A percentile compares a stretch with the other conserved stretches of the same genome.
phyloP scores from a whole-genome alignment of 2,797 vertebrate genomes.

The Chromis chromis region DNA sequence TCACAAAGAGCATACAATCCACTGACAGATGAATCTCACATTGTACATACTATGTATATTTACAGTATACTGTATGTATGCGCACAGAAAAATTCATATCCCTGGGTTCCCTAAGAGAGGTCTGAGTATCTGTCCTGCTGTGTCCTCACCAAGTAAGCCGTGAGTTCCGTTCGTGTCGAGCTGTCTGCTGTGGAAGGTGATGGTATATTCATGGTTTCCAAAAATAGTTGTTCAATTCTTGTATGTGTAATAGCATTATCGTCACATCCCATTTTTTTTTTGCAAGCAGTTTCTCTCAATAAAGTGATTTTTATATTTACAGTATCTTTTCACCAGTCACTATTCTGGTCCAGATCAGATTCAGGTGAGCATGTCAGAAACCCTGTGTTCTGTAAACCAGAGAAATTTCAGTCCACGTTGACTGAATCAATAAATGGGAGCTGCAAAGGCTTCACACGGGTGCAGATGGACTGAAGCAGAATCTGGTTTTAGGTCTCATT shows the following conservation, averaged over 20 bases:
- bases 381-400: constrained; percentile 26
- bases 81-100: constrained; percentile 29
- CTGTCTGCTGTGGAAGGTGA: background rate
- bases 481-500: constrained; percentile 27
- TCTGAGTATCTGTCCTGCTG: constrained; percentile 14
- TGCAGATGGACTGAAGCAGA: constrained; percentile 15
- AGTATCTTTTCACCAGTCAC: constrained; percentile 20
- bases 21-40: constrained; percentile 3
- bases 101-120: constrained; percentile 37
- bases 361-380: constrained; percentile 7
- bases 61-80: constrained; percentile 24
- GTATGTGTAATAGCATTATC: background rate
- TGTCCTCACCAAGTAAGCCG: background rate
- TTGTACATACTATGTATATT: constrained; percentile 36
- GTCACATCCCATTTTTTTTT: constrained; percentile 10
- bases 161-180: constrained; percentile 2
- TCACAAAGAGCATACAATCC: constrained; percentile 21
- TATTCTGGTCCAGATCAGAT: constrained; percentile 17
- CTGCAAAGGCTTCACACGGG: constrained; percentile 13
- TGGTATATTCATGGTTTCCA: constrained; percentile 17
- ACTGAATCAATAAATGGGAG: constrained; percentile 1
- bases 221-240: constrained; percentile 23
- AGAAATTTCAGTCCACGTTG: constrained; percentile 17
- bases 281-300: constrained; percentile 24
- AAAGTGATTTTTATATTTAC: constrained; percentile 30